Conservation (phyloP, 2,113 vertebrate species). For the Oreocharis arfaki region DNA sequence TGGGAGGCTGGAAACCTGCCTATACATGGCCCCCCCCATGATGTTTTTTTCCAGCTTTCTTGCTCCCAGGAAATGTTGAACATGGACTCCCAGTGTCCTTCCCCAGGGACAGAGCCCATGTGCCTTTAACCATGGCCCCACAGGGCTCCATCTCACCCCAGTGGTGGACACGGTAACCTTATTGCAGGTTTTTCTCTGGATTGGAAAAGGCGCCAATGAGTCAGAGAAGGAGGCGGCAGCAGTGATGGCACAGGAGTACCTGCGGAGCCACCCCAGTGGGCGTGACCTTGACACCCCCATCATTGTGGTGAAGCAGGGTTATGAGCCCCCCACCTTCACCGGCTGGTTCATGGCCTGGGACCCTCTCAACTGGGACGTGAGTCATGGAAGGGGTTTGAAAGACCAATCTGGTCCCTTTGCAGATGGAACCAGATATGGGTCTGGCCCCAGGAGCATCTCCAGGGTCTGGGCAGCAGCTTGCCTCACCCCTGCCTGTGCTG, state of each 20-base stretch:
- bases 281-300: conserved; percentile 77
- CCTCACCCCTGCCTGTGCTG: rapidly evolving
- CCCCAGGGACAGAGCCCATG: rapidly evolving
- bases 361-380: conserved; percentile 79
- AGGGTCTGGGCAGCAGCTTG: not conserved
- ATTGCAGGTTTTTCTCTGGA: conserved; percentile 83
- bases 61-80: not conserved
- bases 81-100: not conserved
- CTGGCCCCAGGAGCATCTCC: not conserved
- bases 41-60: not conserved
- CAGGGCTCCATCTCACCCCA: not conserved
- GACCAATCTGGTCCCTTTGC: rapidly evolving
- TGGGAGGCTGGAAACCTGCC: not conserved
- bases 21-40: rapidly evolving
- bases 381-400: not conserved
- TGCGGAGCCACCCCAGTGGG: conserved; percentile 75
- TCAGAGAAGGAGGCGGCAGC: conserved; percentile 72
- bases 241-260: conserved; percentile 77
- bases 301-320: conserved; percentile 83
- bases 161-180: not conserved
- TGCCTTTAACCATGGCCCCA: not conserved
- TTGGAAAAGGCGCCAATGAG: conserved; percentile 74
- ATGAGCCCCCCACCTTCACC: conserved; percentile 83
- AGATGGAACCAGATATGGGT: not conserved
- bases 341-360: conserved; percentile 90